Base-by-base conservation (phyloP, 1,140 invertebrate species). In the Psix sp. region DNA sequence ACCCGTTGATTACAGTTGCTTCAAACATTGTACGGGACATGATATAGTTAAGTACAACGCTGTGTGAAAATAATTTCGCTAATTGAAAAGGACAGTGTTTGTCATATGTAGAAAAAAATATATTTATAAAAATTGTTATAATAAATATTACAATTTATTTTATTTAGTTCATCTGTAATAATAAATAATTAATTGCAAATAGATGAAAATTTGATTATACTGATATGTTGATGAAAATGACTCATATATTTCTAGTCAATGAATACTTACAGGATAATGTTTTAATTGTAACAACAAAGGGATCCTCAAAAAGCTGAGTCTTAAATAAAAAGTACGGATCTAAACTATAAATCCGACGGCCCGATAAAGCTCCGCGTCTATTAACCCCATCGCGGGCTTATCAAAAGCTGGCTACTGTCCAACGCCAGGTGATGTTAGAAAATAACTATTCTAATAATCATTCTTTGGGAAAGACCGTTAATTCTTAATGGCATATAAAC, bases 391-490 rank as follows among this genome's bases (percentile, higher is more conserved):
- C 52, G 20, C 16, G 39, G 10, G 46, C 52, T 67, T 67, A 51
- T 67, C 63, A 67, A 67, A 65, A 67, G 45, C 52, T 67, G 63
- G 63, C 52, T 33, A 59, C 9, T 11, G 21, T 57, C 63, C 63
- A 67, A 46, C 7, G 36, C n/a, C 14, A n/a, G 3, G 35, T 42
- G 42, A 35, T 18, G 52, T 43, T 59, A 42, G 36, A 67, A 67
- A 45, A 51, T 39, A 29, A 10, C 45, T 20, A 59, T 67, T 67
- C 63, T 59, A 67, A 59, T 51, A 51, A 59, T 59, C 52, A 45
- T 59, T 51, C 45, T 57, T 59, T 11, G 20, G n/a, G 31, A 17
- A n/a, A 29, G 38, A 3, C 31, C 54, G 15, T 51, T 60, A 20
- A 36, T 45, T 35, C 10, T 29, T n/a, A n/a, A 24, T n/a, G 16